Conservation (phyloP, 2,797 vertebrate genomes). For the Apogon hyalosoma region DNA sequence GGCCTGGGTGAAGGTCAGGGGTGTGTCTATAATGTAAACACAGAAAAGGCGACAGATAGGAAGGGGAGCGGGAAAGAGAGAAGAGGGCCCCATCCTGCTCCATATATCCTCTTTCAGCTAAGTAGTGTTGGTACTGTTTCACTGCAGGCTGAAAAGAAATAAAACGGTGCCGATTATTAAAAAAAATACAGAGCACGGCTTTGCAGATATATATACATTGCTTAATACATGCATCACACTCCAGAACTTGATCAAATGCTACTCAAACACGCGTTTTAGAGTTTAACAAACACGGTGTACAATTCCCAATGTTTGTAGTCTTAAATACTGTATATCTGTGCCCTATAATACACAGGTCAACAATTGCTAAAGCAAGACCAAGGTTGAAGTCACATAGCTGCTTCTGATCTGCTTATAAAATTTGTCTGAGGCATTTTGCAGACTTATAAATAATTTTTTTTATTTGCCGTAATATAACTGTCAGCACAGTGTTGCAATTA, state of each 20-base stretch:
- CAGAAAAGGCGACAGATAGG: slow-evolving; percentile 66
- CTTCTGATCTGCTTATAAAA: slow-evolving; percentile 21
- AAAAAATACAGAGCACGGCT: background rate
- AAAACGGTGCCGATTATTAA: slow-evolving; percentile 1
- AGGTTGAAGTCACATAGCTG: background rate
- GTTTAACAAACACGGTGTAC: no score
- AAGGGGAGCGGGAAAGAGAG: slow-evolving; percentile 56
- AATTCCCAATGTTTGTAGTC: no score
- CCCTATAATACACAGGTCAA: no score
- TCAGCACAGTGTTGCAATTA: slow-evolving; percentile 27
- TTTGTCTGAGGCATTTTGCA: slow-evolving; percentile 33
- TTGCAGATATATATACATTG: no score
- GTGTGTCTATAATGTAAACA: slow-evolving; percentile 78
- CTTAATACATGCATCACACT: no score
- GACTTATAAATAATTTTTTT: slow-evolving; percentile 35
- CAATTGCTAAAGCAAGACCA: no score
- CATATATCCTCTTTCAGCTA: slow-evolving; percentile 57
- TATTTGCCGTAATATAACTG: slow-evolving; percentile 35
- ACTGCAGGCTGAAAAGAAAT: slow-evolving; percentile 26
- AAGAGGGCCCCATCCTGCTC: slow-evolving; percentile 63
- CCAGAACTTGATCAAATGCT: no score
- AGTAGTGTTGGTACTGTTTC: slow-evolving; percentile 25
- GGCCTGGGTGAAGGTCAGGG: slow-evolving; percentile 74
- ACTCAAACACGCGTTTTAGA: no score
- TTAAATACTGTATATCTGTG: background rate